Conservation (phyloP, 2,113 vertebrate genomes). For the Cisticola juncidis region DNA sequence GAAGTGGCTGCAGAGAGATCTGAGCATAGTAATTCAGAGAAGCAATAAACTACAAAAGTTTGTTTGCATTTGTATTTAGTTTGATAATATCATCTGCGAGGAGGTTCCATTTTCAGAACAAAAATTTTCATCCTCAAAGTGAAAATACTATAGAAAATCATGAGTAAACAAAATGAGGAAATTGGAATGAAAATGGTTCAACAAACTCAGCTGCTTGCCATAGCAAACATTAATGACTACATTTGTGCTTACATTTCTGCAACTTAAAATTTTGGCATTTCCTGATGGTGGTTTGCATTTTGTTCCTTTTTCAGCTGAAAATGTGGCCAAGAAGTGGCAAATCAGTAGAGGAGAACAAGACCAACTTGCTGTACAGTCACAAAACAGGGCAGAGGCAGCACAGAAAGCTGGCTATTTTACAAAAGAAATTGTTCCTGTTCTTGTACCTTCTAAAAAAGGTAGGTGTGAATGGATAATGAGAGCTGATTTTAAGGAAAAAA, state of each 20-base stretch:
- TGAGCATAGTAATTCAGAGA: background rate
- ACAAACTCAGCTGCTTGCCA: background rate
- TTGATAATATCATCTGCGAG: background rate
- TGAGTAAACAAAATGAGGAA: background rate
- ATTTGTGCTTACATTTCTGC: background rate
- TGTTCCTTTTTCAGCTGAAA: conserved; percentile 83
- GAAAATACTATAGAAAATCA: background rate
- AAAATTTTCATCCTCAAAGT: background rate
- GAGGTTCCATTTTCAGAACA: background rate
- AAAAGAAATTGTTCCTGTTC: conserved; percentile 90
- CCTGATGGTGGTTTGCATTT: background rate
- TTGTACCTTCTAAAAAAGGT: conserved; percentile 90
- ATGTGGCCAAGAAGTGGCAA: conserved; percentile 90
- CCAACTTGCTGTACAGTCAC: conserved; percentile 83
- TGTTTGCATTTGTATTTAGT: background rate
- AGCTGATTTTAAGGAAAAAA: background rate
- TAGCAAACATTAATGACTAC: background rate
- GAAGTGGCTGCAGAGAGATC: background rate
- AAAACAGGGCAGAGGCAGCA: conserved; percentile 86
- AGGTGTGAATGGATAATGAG: background rate
- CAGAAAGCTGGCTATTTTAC: conserved; percentile 91
- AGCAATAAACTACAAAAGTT: background rate
- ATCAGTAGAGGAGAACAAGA: conserved; percentile 90
- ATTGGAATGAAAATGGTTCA: background rate
- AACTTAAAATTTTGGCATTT: background rate